A percentile compares a stretch with the other conserved stretches of the same genome.
Conservation (phyloP, 2,888 invertebrate species). For the Caenorhabditis uteleia region DNA sequence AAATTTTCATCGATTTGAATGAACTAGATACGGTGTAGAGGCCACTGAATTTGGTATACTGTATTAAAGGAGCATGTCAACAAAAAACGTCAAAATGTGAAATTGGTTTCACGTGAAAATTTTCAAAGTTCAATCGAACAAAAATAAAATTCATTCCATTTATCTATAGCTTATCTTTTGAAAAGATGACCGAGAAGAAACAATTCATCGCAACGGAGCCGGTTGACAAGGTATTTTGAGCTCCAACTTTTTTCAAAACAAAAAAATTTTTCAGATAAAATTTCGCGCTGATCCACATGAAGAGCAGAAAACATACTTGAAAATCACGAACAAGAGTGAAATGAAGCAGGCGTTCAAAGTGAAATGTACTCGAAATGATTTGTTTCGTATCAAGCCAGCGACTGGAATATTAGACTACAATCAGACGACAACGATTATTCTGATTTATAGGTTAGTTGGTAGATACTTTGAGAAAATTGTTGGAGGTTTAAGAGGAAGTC, state of each 20-base stretch:
- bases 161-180: too few species aligned
- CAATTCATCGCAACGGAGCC: slow-evolving; percentile 43
- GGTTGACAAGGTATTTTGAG: slow-evolving; percentile 33
- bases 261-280: slow-evolving; percentile 36
- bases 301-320: slow-evolving; percentile 38
- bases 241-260: too few species aligned
- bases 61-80: too few species aligned
- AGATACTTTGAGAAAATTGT: background rate
- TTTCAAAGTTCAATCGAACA: too few species aligned
- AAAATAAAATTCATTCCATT: too few species aligned
- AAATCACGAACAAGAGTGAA: slow-evolving; percentile 57
- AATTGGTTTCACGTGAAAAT: too few species aligned
- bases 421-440: slow-evolving; percentile 40
- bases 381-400: slow-evolving; percentile 61
- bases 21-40: too few species aligned
- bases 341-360: slow-evolving; percentile 63
- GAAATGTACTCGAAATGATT: slow-evolving; percentile 64
- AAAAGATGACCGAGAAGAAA: slow-evolving; percentile 34
- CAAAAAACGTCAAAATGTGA: too few species aligned
- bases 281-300: slow-evolving; percentile 28
- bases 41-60: too few species aligned
- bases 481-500: slow-evolving; percentile 28
- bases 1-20: too few species aligned
- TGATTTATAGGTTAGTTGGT: slow-evolving; percentile 27
- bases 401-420: slow-evolving; percentile 58